Percentiles rank a stretch among this genome's conserved stretches.
These are phyloP conservation scores for Abramis brama DNA, from an alignment of 2,113 vertebrate species.

Conservation along the genomic window DNA sequence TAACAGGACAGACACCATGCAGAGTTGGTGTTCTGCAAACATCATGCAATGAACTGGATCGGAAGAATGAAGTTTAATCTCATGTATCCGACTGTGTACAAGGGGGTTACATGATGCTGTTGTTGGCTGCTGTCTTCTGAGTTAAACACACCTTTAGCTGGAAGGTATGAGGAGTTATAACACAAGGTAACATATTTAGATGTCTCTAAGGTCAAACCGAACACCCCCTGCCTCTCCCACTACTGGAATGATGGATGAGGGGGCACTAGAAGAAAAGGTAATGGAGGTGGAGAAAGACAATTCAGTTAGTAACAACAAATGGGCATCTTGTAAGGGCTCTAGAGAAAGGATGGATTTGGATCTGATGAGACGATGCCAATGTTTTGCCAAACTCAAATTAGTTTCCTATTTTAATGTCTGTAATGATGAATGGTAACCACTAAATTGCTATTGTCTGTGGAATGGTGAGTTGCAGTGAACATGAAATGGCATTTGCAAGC, in stretches of 20 bases:
- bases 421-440: not conserved
- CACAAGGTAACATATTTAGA: constrained; percentile 42
- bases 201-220: constrained; percentile 38
- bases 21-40: not conserved
- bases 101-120: constrained; percentile 15
- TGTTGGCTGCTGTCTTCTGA: not conserved
- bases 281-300: constrained; percentile 38
- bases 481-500: not conserved
- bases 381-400: not conserved
- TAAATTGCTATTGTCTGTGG: not conserved
- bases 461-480: not conserved
- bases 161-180: constrained; percentile 37
- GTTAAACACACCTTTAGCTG: constrained; percentile 32
- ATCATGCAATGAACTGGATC: not conserved
- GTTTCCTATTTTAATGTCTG: not conserved
- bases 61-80: constrained; percentile 15
- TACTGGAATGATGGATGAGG: constrained; percentile 49
- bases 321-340: constrained; percentile 22
- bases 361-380: not conserved
- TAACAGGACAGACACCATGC: not conserved
- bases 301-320: constrained; percentile 28
- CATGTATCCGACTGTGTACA: not conserved
- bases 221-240: constrained; percentile 42
- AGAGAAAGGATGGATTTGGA: not conserved
- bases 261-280: constrained; percentile 28